phyloP scores from a whole-genome alignment of 2,888 invertebrate genomes.

The Eilema depressum region DNA sequence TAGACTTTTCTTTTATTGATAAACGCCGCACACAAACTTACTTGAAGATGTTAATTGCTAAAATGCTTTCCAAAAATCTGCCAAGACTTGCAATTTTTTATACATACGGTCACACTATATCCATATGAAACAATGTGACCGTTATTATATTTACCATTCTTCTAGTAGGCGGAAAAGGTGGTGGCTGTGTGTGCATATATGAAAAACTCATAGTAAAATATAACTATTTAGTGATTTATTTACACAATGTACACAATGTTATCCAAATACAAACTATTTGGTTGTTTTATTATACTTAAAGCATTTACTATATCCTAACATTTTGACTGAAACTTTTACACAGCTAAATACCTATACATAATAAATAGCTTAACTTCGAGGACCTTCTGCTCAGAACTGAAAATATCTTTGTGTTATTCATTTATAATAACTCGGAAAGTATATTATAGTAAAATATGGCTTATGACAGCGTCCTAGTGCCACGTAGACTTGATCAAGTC shows the following conservation, averaged over 20 bases:
- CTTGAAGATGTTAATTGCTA: no score
- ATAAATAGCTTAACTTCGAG: background rate
- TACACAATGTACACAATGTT: background rate
- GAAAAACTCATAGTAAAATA: no score
- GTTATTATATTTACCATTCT: constrained; percentile 1
- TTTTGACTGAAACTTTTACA: background rate
- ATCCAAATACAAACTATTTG: background rate
- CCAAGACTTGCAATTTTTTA: no score
- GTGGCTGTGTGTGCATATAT: no score
- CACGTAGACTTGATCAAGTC: constrained; percentile 84
- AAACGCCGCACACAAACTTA: no score
- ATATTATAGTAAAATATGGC: background rate
- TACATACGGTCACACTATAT: no score
- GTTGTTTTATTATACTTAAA: background rate
- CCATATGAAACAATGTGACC: background rate
- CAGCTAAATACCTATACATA: background rate
- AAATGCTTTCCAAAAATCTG: no score
- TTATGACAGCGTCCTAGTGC: constrained; percentile 44
- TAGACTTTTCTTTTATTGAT: no score
- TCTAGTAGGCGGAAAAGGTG: background rate
- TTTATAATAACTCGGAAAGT: background rate
- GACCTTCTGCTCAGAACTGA: no score
- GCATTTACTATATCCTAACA: background rate
- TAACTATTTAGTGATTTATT: no score
- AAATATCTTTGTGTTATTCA: background rate